These are phyloP conservation scores for Presbytis comata DNA, from an alignment of 2,797 vertebrate genomes.

Conservation along the genomic window DNA sequence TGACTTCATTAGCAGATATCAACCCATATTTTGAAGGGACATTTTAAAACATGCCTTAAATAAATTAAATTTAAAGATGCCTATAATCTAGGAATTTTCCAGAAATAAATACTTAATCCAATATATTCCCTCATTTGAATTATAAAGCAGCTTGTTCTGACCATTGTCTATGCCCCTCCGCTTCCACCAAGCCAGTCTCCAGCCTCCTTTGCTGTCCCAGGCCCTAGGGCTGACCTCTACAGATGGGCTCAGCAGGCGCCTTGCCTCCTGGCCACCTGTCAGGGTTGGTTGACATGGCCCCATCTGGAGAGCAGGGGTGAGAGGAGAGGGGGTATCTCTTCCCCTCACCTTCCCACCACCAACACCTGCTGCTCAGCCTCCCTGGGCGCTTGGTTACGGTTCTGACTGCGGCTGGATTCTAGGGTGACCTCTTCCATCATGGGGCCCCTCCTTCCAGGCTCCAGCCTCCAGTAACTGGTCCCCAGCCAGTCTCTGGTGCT, in stretches of 20 bases:
- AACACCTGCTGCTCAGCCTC: neutral
- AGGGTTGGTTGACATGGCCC: neutral
- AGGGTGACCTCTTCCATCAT: accelerated
- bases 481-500: neutral
- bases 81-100: neutral
- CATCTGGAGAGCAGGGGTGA: neutral
- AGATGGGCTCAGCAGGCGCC: neutral
- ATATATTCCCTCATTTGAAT: neutral
- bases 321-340: neutral
- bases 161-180: neutral
- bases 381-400: accelerated
- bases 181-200: neutral
- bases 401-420: neutral
- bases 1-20: neutral
- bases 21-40: neutral
- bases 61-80: neutral
- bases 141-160: neutral
- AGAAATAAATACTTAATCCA: neutral
- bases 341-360: neutral
- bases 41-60: neutral
- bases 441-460: neutral
- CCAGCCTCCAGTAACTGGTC: too few species aligned
- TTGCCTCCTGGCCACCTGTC: neutral
- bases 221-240: neutral
- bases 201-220: accelerated